Conservation (phyloP, 1,140 invertebrate genomes). For the Phymorhynchus buccinoides region DNA sequence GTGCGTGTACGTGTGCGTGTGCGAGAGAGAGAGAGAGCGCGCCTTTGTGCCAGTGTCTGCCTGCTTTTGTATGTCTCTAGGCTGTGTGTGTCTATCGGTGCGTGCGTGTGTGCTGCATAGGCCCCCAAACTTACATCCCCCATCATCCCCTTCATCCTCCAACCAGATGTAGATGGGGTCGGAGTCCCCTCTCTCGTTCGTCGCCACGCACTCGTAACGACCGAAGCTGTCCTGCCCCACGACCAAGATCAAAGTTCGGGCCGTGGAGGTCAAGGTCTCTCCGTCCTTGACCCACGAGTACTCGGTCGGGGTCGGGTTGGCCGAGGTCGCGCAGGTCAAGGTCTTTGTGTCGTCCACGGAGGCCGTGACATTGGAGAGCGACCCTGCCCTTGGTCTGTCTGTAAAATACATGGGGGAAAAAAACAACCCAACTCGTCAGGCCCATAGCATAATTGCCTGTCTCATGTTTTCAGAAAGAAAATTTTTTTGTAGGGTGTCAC, state of each 20-base stretch:
- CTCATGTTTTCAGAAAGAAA: too few relatives aligned
- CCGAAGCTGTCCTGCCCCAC: neutral
- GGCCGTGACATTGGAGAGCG: conserved; percentile 15
- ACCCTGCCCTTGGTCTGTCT: neutral
- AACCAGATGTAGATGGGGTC: neutral
- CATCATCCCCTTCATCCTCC: neutral
- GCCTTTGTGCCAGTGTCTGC: too few relatives aligned
- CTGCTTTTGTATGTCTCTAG: too few relatives aligned
- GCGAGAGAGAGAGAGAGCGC: too few relatives aligned
- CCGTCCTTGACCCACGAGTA: conserved; percentile 22
- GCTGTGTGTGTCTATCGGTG: too few relatives aligned
- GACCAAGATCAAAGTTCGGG: neutral
- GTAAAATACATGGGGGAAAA: too few relatives aligned
- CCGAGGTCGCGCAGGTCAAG: neutral
- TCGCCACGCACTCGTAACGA: conserved; percentile 24
- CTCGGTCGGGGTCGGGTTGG: conserved; percentile 24
- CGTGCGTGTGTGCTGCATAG: too few relatives aligned
- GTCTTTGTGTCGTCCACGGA: neutral
- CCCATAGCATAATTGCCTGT: too few relatives aligned
- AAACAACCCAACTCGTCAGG: too few relatives aligned
- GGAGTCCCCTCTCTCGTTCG: neutral
- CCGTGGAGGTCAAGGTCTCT: neutral
- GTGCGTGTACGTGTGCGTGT: too few relatives aligned
- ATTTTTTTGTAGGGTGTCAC: too few relatives aligned
- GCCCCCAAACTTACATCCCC: too few relatives aligned